Conservation (phyloP, 2,888 invertebrate genomes). For the Mimachlamys varia region DNA sequence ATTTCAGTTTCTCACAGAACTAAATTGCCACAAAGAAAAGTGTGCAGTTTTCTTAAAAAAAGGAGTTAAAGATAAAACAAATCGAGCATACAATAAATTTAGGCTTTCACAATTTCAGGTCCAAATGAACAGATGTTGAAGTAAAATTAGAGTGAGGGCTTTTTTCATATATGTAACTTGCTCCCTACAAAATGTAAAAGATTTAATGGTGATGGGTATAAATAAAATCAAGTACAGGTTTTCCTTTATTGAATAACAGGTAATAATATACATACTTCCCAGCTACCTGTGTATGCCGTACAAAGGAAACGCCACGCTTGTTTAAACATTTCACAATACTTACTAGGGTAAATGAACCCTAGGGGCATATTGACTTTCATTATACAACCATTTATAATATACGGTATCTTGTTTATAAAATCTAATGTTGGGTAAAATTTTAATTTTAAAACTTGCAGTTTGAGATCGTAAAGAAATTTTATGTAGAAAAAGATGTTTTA, state of each 20-base stretch:
- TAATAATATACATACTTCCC: neutral
- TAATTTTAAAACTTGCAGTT: neutral
- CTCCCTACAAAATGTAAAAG: neutral
- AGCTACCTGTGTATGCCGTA: neutral
- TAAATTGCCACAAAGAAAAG: too few relatives aligned
- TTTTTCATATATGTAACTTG: neutral
- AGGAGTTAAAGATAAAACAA: too few relatives aligned
- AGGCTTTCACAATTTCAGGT: neutral
- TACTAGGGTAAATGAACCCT: neutral
- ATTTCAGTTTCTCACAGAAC: too few relatives aligned
- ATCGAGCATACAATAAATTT: too few relatives aligned
- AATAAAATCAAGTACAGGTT: neutral
- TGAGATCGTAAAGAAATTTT: neutral
- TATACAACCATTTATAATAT: neutral
- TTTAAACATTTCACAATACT: neutral
- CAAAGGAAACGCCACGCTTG: neutral
- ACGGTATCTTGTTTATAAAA: conserved; percentile 38
- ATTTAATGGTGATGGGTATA: neutral
- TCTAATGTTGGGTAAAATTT: conserved; percentile 37
- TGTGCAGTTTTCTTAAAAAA: too few relatives aligned
- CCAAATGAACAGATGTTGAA: neutral
- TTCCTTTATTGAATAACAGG: neutral
- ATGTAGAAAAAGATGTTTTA: neutral
- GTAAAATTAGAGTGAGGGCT: neutral
- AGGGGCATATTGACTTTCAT: neutral